Evolutionary conservation across 2,888 invertebrate genomes (phyloP), one percentile per base, ranked within the genome.

Genomic region (Andrena chrysosceles): DNA sequence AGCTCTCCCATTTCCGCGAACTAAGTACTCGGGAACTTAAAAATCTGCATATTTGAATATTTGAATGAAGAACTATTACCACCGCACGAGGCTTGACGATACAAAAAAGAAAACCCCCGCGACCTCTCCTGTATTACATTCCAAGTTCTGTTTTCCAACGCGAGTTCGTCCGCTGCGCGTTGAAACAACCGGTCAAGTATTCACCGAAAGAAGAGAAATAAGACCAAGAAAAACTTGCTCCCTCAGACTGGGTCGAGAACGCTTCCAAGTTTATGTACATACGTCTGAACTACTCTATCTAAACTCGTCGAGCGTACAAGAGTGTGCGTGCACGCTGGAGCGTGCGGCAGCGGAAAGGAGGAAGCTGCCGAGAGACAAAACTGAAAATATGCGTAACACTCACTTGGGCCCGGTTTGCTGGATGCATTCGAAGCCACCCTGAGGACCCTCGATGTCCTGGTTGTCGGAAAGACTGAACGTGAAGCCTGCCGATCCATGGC

Each of bases 361-460:
- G 13, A 33, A 35, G 20, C 31, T 13, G 23, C 4, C 23, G 23
- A 31, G 56, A 56, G 56, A 49, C 5, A 26, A 4, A 49, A 42
- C 42, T 13, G 10, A 73, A 63, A 20, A 8, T 23, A 54, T 66
- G 56, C 23, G 23, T 23, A 10, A 56, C 56, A 89, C 92, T 91
- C 90, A 95, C 95, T 94, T 94, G 86, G 94, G 91, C 90, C 95
- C 95, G 91, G 95, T 95, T 94, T 97, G 97, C 91, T 96, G 96
- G 92, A 99, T 96, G 94, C 98, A 99, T 95, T 99, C 98, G 95
- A 98, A 98, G 94, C 98, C 98, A 93, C 98, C 98, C 95, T 98
- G 97, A 81, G 96, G 96, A 93, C 96, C 96, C 94, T 97, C 97
- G 95, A 97, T 96, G 94, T 97, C 97, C 91, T 96, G 96, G 94